phyloP scores from a whole-genome alignment of 1,140 invertebrate genomes.

The Bemisia tabaci region DNA sequence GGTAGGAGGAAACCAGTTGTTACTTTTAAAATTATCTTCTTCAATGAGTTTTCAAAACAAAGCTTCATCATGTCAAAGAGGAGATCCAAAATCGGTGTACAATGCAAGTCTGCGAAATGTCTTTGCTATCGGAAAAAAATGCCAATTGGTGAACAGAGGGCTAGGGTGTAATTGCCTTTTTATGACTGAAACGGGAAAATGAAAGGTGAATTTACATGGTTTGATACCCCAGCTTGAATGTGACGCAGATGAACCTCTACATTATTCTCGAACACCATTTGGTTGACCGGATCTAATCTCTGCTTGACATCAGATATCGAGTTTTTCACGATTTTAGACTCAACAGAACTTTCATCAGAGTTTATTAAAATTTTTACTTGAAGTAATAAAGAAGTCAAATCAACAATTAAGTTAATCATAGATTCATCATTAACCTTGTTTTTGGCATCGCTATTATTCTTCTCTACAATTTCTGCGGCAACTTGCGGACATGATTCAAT shows the following conservation, averaged over 20 bases:
- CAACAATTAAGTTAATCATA: slow-evolving; percentile 65
- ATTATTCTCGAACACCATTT: slow-evolving; percentile 72
- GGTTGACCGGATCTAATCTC: slow-evolving; percentile 60
- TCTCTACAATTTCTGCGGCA: slow-evolving; percentile 60
- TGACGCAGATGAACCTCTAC: slow-evolving; percentile 45
- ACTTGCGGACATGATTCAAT: slow-evolving; percentile 70
- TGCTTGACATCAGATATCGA: slow-evolving; percentile 78
- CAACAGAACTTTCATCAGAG: slow-evolving; percentile 79
- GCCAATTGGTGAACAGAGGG: too few relatives aligned
- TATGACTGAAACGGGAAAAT: neutral
- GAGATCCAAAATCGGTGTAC: too few relatives aligned
- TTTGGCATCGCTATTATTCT: slow-evolving; percentile 49
- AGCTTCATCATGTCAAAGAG: too few relatives aligned
- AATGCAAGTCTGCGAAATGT: too few relatives aligned
- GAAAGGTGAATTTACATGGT: slow-evolving; percentile 15
- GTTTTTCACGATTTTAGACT: slow-evolving; percentile 82
- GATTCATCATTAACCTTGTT: slow-evolving; percentile 39
- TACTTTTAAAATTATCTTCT: too few relatives aligned
- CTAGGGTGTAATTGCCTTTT: too few relatives aligned
- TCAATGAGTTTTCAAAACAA: too few relatives aligned
- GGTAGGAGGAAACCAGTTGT: too few relatives aligned
- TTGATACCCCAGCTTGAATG: slow-evolving; percentile 23
- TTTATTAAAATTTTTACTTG: slow-evolving; percentile 86
- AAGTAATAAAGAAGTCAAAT: slow-evolving; percentile 79
- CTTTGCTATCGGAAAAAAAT: too few relatives aligned